These are phyloP conservation scores for Halesus radiatus DNA, from an alignment of 1,140 invertebrate genomes.

Conservation along the genomic window DNA sequence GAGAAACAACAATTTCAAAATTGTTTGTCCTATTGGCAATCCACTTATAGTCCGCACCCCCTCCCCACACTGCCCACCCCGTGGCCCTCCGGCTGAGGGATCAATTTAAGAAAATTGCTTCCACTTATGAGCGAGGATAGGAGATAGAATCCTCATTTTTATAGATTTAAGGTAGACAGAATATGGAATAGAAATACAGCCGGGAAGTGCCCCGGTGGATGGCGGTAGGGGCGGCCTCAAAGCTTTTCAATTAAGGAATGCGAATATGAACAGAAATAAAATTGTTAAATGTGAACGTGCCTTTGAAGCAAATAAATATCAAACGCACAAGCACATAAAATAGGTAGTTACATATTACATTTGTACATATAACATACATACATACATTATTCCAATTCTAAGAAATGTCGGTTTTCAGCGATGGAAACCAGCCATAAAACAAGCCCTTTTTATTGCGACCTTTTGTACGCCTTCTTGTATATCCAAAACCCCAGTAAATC, in stretches of 20 bases:
- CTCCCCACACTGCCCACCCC: neutral
- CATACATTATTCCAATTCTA: no score
- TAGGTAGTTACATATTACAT: no score
- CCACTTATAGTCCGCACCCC: conserved; percentile 34
- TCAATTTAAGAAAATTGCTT: conserved; percentile 50
- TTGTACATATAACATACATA: no score
- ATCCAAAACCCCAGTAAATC: no score
- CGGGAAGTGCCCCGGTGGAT: neutral
- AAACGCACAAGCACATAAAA: no score
- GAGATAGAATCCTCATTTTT: conserved; percentile 47
- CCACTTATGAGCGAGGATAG: conserved; percentile 47
- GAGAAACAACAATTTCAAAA: conserved; percentile 33
- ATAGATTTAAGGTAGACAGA: conserved; percentile 39
- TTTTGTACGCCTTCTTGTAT: no score
- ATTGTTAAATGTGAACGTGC: neutral
- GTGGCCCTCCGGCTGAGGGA: conserved; percentile 22
- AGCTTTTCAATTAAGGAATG: conserved; percentile 20
- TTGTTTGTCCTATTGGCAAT: conserved; percentile 46
- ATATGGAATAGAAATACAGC: neutral
- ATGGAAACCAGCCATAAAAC: no score
- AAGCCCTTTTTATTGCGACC: no score
- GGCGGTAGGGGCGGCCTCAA: neutral
- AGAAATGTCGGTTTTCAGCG: no score
- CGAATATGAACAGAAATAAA: conserved; percentile 4
- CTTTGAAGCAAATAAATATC: no score